A percentile compares a stretch with the other conserved stretches of the same genome.
Evolutionary conservation across 2,113 vertebrate genomes (phyloP).

Genomic region (Thermophis baileyi): DNA sequence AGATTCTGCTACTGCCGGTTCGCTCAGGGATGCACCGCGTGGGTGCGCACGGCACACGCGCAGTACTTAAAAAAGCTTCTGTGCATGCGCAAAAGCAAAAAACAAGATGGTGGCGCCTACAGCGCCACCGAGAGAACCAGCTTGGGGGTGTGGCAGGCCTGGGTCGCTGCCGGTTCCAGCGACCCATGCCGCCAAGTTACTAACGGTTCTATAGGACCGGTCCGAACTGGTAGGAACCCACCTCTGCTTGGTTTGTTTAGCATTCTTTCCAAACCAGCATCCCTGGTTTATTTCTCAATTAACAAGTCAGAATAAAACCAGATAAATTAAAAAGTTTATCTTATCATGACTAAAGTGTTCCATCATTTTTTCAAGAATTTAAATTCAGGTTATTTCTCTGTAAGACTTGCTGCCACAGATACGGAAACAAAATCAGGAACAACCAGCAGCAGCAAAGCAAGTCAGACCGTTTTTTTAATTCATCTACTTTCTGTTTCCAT

Average conservation of each 20-base stretch:
- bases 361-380: constrained; percentile 31
- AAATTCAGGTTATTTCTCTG: constrained; percentile 3
- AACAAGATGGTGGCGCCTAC: too few relatives aligned
- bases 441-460: constrained; percentile 50
- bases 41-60: too few relatives aligned
- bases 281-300: not conserved
- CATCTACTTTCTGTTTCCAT: constrained; percentile 48
- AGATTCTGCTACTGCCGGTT: too few relatives aligned
- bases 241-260: not conserved
- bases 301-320: not conserved
- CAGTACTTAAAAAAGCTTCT: too few relatives aligned
- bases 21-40: too few relatives aligned
- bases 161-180: too few relatives aligned
- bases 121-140: too few relatives aligned
- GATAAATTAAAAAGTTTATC: not conserved
- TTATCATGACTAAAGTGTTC: not conserved
- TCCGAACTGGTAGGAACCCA: too few relatives aligned
- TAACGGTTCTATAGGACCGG: too few relatives aligned
- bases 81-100: too few relatives aligned
- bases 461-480: constrained; percentile 52
- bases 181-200: too few relatives aligned
- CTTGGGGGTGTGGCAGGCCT: too few relatives aligned
- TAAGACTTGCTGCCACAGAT: constrained; percentile 52
- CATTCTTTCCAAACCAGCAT: not conserved
- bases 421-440: constrained; percentile 50